phyloP scores from a whole-genome alignment of 2,113 vertebrate species.

The Gobio gobio region DNA sequence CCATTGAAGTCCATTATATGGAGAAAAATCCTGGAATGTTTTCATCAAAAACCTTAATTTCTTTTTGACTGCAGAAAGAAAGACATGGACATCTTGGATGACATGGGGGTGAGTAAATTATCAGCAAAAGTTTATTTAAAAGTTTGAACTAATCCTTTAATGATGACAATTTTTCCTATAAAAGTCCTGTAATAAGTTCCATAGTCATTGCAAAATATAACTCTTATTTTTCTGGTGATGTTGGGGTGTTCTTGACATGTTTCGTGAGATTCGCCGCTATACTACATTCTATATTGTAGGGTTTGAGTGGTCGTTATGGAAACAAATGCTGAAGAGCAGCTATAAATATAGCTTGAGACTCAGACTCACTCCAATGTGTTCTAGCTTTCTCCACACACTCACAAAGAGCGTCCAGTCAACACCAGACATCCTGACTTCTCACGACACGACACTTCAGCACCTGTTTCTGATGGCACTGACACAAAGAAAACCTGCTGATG shows the following conservation, averaged over 20 bases:
- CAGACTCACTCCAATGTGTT: background rate
- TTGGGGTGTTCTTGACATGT: background rate
- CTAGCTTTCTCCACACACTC: background rate
- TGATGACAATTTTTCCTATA: background rate
- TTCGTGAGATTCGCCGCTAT: background rate
- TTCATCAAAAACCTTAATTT: no score
- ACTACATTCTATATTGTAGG: background rate
- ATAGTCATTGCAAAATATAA: background rate
- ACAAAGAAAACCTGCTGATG: background rate
- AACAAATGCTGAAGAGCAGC: background rate
- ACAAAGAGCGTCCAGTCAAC: background rate
- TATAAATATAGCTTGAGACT: background rate
- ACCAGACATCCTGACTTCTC: constrained; percentile 12
- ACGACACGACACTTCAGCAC: background rate
- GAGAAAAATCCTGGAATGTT: no score
- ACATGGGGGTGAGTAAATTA: no score
- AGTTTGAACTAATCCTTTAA: no score
- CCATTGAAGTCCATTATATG: no score
- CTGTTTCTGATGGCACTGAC: constrained; percentile 1
- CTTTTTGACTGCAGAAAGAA: no score
- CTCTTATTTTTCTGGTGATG: background rate
- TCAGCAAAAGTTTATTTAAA: no score
- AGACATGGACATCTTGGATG: no score
- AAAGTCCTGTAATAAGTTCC: background rate
- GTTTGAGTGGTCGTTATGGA: background rate